A percentile compares a stretch with the other conserved stretches of the same genome.
Evolutionary conservation across 2,797 vertebrate genomes (phyloP).

Genomic region (Rallus crepitans): DNA sequence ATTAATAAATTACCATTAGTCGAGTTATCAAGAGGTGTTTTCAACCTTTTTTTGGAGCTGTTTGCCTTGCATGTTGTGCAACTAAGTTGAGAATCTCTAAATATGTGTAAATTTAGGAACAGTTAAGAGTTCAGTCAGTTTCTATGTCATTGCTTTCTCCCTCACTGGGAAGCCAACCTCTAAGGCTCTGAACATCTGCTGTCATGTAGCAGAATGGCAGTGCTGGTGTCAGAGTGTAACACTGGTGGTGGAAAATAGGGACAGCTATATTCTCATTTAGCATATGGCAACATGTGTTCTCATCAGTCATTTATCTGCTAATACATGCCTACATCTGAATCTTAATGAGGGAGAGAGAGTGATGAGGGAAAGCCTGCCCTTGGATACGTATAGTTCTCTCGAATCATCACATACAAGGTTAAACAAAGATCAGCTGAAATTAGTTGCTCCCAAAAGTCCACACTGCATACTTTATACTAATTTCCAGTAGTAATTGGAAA

Average conservation of each 20-base stretch:
- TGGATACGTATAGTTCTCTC: neutral
- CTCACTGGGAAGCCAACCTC: slow-evolving; percentile 26
- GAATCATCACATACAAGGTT: neutral
- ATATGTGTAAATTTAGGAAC: neutral
- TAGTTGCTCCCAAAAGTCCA: neutral
- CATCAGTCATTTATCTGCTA: slow-evolving; percentile 5
- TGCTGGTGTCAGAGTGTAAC: neutral
- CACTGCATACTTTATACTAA: neutral
- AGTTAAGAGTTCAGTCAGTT: neutral
- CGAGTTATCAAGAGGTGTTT: neutral
- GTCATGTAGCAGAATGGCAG: neutral
- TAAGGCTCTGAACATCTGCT: slow-evolving; percentile 50
- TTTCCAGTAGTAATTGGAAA: neutral
- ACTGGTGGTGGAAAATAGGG: neutral
- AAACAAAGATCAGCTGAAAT: neutral
- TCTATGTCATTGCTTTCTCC: slow-evolving; percentile 28
- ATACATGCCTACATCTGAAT: neutral
- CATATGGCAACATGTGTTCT: slow-evolving; percentile 47
- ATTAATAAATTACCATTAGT: neutral
- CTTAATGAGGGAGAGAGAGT: neutral
- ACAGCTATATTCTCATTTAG: neutral
- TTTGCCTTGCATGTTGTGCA: neutral
- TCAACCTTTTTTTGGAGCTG: neutral
- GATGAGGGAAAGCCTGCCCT: neutral
- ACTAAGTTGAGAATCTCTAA: neutral